phyloP scores from a whole-genome alignment of 2,797 vertebrate species.

The Cryptoblepharus egeriae region DNA sequence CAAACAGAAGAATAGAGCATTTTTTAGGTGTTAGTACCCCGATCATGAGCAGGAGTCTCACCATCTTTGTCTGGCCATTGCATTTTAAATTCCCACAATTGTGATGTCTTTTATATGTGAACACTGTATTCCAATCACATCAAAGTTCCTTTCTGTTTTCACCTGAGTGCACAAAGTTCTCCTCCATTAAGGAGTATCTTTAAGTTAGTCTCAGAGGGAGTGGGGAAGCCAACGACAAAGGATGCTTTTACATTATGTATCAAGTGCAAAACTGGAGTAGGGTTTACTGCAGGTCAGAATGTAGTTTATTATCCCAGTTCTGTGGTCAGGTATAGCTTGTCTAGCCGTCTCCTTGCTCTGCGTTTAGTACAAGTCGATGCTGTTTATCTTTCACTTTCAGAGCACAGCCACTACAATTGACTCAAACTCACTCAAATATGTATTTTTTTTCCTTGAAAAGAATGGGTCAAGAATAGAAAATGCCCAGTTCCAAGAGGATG shows the following conservation, averaged over 20 bases:
- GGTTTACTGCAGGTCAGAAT: slow-evolving; percentile 9
- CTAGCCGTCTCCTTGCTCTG: slow-evolving; percentile 13
- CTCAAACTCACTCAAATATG: slow-evolving; percentile 64
- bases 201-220: accelerated
- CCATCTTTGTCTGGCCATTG: not conserved
- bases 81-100: not conserved
- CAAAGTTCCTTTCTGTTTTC: not conserved
- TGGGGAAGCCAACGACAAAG: not conserved
- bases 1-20: too few relatives aligned
- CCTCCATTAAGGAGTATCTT: not conserved
- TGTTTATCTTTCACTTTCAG: slow-evolving; percentile 61
- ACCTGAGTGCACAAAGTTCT: not conserved
- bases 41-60: not conserved
- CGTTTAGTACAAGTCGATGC: slow-evolving; percentile 46
- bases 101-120: not conserved
- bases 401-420: slow-evolving; percentile 56
- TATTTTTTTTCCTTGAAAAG: slow-evolving; percentile 53
- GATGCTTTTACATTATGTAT: not conserved
- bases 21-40: too few relatives aligned
- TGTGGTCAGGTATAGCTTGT: slow-evolving; percentile 10
- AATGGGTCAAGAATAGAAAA: slow-evolving; percentile 69
- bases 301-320: slow-evolving; percentile 27
- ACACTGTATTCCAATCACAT: too few relatives aligned
- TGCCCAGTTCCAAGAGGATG: slow-evolving; percentile 59
- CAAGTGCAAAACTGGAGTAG: not conserved